A percentile compares a stretch with the other conserved stretches of the same genome.
phyloP scores from a whole-genome alignment of 2,888 invertebrate species.

The Agapetus fuscipes region DNA sequence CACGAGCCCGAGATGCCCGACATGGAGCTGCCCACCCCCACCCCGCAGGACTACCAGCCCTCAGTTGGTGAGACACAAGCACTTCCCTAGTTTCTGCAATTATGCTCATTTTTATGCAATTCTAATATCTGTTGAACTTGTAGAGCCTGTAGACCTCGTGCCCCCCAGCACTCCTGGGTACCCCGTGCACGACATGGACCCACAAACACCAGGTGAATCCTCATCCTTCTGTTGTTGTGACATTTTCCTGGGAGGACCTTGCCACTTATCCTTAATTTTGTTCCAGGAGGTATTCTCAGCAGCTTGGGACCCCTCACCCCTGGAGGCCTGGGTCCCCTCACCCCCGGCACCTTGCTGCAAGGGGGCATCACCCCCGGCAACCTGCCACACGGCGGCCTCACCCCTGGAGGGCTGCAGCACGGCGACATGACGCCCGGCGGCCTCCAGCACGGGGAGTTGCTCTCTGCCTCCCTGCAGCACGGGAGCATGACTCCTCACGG shows the following conservation, averaged over 20 bases:
- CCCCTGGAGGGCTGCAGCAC: conserved; percentile 26
- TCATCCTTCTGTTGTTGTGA: not conserved
- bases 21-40: conserved; percentile 40
- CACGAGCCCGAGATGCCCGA: conserved; percentile 29
- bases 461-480: conserved; percentile 32
- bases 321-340: conserved; percentile 37
- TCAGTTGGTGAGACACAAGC: conserved; percentile 32
- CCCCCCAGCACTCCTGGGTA: conserved; percentile 25
- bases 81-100: not conserved
- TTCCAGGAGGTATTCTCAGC: conserved; percentile 33
- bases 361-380: conserved; percentile 33
- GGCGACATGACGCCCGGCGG: conserved; percentile 23
- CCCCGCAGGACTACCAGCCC: conserved; percentile 43
- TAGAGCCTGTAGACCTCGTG: conserved; percentile 17
- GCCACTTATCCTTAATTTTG: too few species aligned
- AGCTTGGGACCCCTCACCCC: conserved; percentile 39
- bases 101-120: too few species aligned
- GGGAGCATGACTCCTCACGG: conserved; percentile 34
- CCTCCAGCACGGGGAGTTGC: conserved; percentile 21
- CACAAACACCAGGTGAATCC: conserved; percentile 36
- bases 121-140: too few species aligned
- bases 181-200: conserved; percentile 31
- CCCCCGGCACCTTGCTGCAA: conserved; percentile 35
- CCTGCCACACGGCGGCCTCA: conserved; percentile 39
- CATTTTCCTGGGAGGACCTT: too few species aligned